Evolutionary conservation across 2,797 vertebrate genomes (phyloP).

Genomic region (Astyanax mexicanus): DNA sequence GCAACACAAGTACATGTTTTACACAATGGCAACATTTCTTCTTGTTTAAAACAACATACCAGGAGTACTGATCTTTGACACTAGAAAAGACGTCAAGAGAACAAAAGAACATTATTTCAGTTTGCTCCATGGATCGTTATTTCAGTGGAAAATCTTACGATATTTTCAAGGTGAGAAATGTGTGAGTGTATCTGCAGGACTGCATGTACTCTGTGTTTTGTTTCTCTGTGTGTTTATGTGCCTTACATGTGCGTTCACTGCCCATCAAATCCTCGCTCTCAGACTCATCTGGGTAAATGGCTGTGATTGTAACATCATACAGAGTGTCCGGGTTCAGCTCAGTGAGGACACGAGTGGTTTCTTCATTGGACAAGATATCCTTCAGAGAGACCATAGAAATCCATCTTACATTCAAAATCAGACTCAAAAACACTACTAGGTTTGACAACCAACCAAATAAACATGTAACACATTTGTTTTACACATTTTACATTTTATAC

Average conservation of each 20-base stretch:
- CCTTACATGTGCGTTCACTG: conserved; percentile 88
- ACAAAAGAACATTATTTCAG: conserved; percentile 62
- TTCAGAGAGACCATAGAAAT: conserved; percentile 61
- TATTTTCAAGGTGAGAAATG: conserved; percentile 21
- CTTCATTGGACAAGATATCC: conserved; percentile 87
- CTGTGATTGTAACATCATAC: conserved; percentile 89
- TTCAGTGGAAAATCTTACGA: background rate
- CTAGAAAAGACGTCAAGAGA: conserved; percentile 71
- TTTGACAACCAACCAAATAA: too few relatives aligned
- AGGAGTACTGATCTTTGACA: conserved; percentile 60
- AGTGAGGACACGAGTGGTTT: conserved; percentile 81
- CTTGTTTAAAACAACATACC: conserved; percentile 71
- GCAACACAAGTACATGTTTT: conserved; percentile 48
- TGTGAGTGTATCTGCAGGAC: background rate
- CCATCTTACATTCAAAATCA: background rate
- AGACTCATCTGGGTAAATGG: conserved; percentile 96
- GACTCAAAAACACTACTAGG: background rate
- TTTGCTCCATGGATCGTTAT: background rate
- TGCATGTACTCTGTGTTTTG: background rate
- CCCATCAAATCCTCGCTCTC: conserved; percentile 94
- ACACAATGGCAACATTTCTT: conserved; percentile 29
- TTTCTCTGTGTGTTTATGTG: background rate
- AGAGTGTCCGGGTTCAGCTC: conserved; percentile 88
- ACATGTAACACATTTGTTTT: too few relatives aligned
- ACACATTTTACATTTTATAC: too few relatives aligned